Evolutionary conservation across 2,797 vertebrate species (phyloP).

Genomic region (Poeciliopsis infans): DNA sequence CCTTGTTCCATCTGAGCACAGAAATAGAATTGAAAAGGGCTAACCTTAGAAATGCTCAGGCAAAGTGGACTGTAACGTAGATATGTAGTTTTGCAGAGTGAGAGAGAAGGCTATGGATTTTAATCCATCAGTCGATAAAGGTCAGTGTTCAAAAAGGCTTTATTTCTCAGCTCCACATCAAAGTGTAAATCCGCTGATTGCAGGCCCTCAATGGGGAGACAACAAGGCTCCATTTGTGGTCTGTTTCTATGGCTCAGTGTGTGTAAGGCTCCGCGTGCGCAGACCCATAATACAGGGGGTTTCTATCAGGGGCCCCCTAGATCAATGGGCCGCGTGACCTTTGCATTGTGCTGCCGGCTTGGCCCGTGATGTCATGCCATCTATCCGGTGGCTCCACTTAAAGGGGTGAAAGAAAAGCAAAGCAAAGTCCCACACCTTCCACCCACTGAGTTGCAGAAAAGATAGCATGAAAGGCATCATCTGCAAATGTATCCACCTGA

Average conservation of each 20-base stretch:
- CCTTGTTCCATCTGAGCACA: slow-evolving; percentile 42
- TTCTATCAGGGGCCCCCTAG: slow-evolving; percentile 79
- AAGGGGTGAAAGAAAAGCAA: slow-evolving; percentile 79
- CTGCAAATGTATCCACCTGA: slow-evolving; percentile 80
- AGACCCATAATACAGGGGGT: slow-evolving; percentile 78
- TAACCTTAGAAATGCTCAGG: slow-evolving; percentile 64
- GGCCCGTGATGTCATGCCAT: slow-evolving; percentile 82
- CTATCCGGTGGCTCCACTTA: slow-evolving; percentile 78
- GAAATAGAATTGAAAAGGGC: slow-evolving; percentile 47
- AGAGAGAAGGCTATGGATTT: slow-evolving; percentile 78
- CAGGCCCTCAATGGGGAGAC: slow-evolving; percentile 79
- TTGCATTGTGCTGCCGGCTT: slow-evolving; percentile 81
- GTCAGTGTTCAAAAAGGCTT: slow-evolving; percentile 83
- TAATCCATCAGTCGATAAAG: slow-evolving; percentile 84
- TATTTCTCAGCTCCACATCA: slow-evolving; percentile 82
- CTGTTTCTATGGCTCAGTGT: slow-evolving; percentile 81
- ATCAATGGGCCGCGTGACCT: slow-evolving; percentile 85
- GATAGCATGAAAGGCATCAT: slow-evolving; percentile 78
- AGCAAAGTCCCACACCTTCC: slow-evolving; percentile 78
- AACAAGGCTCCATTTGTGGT: slow-evolving; percentile 84
- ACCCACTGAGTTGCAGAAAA: slow-evolving; percentile 80
- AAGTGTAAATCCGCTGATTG: slow-evolving; percentile 86
- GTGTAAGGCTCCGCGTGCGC: slow-evolving; percentile 77
- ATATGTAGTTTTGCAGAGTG: slow-evolving; percentile 71
- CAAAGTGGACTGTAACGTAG: slow-evolving; percentile 78